Percentiles rank a stretch among this genome's conserved stretches.
phyloP scores from a whole-genome alignment of 2,797 vertebrate genomes.

The Urophycis tenuis region DNA sequence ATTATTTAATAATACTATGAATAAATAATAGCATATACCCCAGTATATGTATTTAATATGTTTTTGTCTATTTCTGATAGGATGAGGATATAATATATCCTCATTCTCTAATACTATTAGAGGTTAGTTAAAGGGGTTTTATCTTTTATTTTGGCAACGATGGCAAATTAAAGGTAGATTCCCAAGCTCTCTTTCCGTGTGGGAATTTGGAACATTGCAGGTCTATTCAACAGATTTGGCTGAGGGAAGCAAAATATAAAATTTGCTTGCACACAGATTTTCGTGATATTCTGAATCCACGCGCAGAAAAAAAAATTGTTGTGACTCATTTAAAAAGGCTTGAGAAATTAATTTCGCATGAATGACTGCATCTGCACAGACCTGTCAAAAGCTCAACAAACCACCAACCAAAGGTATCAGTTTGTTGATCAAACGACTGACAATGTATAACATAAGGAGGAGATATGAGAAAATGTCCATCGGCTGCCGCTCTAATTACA shows the following conservation, averaged over 20 bases:
- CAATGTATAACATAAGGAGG: not conserved
- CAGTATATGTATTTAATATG: too few relatives aligned
- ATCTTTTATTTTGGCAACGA: too few relatives aligned
- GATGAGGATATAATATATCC: too few relatives aligned
- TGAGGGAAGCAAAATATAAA: not conserved
- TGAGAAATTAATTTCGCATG: not conserved
- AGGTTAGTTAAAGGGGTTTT: too few relatives aligned
- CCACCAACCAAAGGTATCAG: not conserved
- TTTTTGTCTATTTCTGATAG: too few relatives aligned
- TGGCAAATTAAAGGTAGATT: not conserved
- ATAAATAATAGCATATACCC: too few relatives aligned
- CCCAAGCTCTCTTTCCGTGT: not conserved
- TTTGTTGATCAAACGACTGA: not conserved
- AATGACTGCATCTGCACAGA: not conserved
- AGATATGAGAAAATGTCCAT: constrained; percentile 1
- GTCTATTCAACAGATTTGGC: not conserved
- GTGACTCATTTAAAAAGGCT: not conserved
- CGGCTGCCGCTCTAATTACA: not conserved
- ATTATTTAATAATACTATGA: too few relatives aligned
- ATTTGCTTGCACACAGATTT: not conserved
- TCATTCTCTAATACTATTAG: too few relatives aligned
- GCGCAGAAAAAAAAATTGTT: not conserved
- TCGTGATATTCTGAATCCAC: not conserved
- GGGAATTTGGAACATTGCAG: not conserved
- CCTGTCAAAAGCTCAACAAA: not conserved